These are phyloP conservation scores for Drosophila rhopaloa DNA, from an alignment of 1,140 invertebrate genomes.

Conservation along the genomic window DNA sequence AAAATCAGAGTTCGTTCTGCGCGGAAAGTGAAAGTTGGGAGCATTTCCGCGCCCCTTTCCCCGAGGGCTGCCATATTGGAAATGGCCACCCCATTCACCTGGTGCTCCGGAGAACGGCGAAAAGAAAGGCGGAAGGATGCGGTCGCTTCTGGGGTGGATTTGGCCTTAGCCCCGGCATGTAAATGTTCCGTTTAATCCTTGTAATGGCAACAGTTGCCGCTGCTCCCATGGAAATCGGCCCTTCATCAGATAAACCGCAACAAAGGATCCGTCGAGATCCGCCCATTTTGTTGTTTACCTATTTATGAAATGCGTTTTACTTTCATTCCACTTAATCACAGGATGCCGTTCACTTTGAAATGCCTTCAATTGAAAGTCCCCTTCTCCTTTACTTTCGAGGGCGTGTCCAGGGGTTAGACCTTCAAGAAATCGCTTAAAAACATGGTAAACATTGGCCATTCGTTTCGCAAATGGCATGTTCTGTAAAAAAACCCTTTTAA, in stretches of 20 bases:
- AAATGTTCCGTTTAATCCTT: constrained; percentile 72
- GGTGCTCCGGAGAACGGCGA: constrained; percentile 25
- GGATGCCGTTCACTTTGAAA: constrained; percentile 55
- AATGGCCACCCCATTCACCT: constrained; percentile 51
- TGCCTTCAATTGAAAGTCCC: constrained; percentile 35
- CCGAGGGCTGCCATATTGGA: constrained; percentile 52
- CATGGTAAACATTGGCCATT: constrained; percentile 24
- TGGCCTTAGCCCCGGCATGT: constrained; percentile 43
- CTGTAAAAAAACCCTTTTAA: constrained; percentile 26
- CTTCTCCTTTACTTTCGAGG: constrained; percentile 12
- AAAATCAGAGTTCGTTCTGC: constrained; percentile 57
- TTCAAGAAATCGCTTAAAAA: constrained; percentile 21
- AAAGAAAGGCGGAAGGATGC: constrained; percentile 15
- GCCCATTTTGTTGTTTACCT: constrained; percentile 29
- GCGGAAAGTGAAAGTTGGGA: constrained; percentile 59
- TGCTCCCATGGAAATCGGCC: constrained; percentile 65
- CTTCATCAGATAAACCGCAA: constrained; percentile 54
- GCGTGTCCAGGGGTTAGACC: constrained; percentile 34
- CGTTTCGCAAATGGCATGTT: constrained; percentile 11
- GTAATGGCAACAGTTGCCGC: constrained; percentile 68
- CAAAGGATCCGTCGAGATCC: constrained; percentile 37
- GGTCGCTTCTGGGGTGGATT: constrained; percentile 56
- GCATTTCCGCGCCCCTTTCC: constrained; percentile 5
- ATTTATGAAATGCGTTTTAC: constrained; percentile 56
- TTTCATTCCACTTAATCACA: constrained; percentile 61